A percentile compares a stretch with the other conserved stretches of the same genome.
Evolutionary conservation across 2,797 vertebrate genomes (phyloP).

Genomic region (Meriones psammophilus): DNA sequence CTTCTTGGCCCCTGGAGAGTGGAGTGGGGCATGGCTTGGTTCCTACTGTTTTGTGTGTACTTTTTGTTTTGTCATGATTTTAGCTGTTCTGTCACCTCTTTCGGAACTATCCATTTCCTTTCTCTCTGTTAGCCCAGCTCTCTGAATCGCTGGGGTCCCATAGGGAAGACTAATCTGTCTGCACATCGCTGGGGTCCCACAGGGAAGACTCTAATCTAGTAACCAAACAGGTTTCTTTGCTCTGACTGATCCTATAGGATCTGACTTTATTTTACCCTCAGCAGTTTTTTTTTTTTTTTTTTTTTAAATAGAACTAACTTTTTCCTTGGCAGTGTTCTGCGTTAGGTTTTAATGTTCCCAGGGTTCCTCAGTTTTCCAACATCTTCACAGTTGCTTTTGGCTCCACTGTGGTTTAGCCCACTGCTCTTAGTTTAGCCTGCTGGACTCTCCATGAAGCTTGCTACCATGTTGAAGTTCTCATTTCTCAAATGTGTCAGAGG

Average conservation of each 20-base stretch:
- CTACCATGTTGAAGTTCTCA: background rate
- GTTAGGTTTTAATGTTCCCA: background rate
- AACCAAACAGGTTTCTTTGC: background rate
- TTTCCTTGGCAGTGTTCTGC: background rate
- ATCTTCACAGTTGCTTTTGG: background rate
- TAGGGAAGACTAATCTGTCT: background rate
- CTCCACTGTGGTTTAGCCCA: background rate
- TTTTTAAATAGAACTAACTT: background rate
- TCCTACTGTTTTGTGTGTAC: background rate
- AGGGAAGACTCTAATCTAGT: background rate
- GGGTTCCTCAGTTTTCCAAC: background rate
- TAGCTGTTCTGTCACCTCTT: background rate
- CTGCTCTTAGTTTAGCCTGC: background rate
- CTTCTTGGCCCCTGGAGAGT: background rate
- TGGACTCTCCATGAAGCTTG: background rate
- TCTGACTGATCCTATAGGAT: background rate
- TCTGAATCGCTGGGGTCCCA: background rate
- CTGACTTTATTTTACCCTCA: background rate
- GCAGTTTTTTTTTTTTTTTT: background rate
- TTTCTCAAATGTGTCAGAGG: background rate
- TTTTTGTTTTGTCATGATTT: background rate
- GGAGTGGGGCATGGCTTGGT: no score
- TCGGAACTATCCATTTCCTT: background rate
- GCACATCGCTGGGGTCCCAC: background rate
- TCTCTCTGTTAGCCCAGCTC: background rate